phyloP scores from a whole-genome alignment of 2,888 invertebrate species.

The Trypoxylon attenuatum region DNA sequence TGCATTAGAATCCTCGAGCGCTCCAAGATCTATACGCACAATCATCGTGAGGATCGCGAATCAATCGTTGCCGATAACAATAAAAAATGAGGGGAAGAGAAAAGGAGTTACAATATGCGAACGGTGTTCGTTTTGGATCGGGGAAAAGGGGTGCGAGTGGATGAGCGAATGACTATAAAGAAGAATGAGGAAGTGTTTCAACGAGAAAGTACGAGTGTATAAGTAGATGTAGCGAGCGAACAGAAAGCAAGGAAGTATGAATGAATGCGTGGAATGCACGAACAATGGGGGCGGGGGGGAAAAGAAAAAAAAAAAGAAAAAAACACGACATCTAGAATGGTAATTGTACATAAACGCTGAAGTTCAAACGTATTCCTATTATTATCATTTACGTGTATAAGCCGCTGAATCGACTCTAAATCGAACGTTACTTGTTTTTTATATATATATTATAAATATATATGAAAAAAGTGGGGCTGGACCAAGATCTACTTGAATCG shows the following conservation, averaged over 20 bases:
- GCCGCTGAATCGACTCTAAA: slow-evolving; percentile 62
- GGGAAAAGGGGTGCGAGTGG: background rate
- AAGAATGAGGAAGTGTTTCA: too few species aligned
- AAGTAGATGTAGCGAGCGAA: slow-evolving; percentile 24
- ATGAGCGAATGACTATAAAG: background rate
- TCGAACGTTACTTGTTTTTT: slow-evolving; percentile 67
- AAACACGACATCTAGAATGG: slow-evolving; percentile 48
- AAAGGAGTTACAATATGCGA: background rate
- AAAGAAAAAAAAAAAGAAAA: slow-evolving; percentile 42
- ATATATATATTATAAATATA: slow-evolving; percentile 66
- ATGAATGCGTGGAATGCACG: slow-evolving; percentile 38
- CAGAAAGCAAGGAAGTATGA: slow-evolving; percentile 24
- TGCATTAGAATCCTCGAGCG: background rate
- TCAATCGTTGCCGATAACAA: background rate
- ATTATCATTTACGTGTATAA: slow-evolving; percentile 64
- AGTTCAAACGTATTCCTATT: slow-evolving; percentile 72
- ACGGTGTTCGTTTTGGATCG: background rate
- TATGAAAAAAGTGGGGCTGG: slow-evolving; percentile 57
- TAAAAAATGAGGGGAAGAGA: background rate
- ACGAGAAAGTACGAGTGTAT: slow-evolving; percentile 18
- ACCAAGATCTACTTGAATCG: slow-evolving; percentile 59
- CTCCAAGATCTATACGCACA: background rate
- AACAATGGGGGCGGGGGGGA: slow-evolving; percentile 35
- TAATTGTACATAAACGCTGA: slow-evolving; percentile 72
- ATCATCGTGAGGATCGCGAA: background rate